phyloP scores from a whole-genome alignment of 1,140 invertebrate species.

The Zophobas atratus region DNA sequence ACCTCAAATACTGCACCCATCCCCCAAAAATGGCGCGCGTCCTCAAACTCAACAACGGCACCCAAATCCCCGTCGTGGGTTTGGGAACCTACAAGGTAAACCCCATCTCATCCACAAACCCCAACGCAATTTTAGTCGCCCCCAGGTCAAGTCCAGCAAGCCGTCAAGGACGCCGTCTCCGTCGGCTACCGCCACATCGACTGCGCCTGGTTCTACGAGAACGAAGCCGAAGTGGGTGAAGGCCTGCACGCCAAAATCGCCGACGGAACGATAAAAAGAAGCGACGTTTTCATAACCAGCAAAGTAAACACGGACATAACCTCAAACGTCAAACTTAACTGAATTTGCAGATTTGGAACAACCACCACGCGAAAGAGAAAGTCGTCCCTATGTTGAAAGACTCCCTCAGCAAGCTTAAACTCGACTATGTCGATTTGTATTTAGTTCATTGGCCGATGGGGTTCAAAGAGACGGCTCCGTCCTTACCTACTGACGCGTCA shows the following conservation, averaged over 20 bases:
- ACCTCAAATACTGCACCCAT: neutral
- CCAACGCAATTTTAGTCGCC: conserved; percentile 70
- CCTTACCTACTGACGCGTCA: conserved; percentile 68
- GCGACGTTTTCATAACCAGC: conserved; percentile 89
- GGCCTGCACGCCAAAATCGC: conserved; percentile 81
- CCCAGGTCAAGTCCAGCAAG: conserved; percentile 76
- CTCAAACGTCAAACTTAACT: neutral
- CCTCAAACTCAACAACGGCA: conserved; percentile 74
- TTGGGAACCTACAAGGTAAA: conserved; percentile 82
- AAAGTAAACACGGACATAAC: conserved; percentile 72
- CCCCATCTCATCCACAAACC: conserved; percentile 27
- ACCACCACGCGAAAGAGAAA: conserved; percentile 72
- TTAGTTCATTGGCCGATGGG: conserved; percentile 88
- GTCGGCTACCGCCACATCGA: conserved; percentile 93
- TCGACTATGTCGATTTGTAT: conserved; percentile 87
- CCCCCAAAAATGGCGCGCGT: conserved; percentile 52
- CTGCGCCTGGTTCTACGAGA: conserved; percentile 87
- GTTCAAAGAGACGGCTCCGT: conserved; percentile 69
- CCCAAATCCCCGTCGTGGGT: conserved; percentile 76
- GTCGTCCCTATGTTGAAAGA: conserved; percentile 73
- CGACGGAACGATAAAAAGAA: conserved; percentile 82
- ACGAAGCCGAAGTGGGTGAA: conserved; percentile 87
- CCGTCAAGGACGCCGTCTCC: conserved; percentile 82
- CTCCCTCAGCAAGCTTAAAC: conserved; percentile 76
- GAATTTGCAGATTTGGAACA: conserved; percentile 77